Conservation (phyloP, 2,797 vertebrate genomes). For the Xiphorhynchus erythropygius region DNA sequence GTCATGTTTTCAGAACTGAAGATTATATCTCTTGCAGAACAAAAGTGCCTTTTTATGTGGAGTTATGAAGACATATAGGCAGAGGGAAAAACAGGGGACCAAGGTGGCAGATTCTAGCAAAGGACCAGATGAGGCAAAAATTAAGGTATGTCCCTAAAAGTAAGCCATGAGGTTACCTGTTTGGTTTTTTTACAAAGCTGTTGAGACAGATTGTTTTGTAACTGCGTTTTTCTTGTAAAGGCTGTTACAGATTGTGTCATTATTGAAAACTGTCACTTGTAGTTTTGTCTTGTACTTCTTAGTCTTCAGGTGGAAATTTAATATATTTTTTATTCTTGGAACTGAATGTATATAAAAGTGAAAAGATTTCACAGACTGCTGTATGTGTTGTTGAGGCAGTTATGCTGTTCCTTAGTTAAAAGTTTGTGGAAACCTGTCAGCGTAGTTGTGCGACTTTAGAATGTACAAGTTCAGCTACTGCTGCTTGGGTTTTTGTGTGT, state of each 20-base stretch:
- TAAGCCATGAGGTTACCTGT: fast-evolving
- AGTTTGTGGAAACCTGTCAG: background rate
- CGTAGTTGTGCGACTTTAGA: background rate
- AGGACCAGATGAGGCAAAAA: slow-evolving; percentile 96
- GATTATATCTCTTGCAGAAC: slow-evolving; percentile 81
- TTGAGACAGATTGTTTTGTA: background rate
- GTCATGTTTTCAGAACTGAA: slow-evolving; percentile 10
- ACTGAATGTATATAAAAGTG: background rate
- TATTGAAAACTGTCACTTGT: background rate
- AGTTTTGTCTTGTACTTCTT: background rate
- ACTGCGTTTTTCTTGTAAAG: background rate
- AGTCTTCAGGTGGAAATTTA: background rate
- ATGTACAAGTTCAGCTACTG: background rate
- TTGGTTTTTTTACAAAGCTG: background rate
- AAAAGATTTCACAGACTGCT: background rate
- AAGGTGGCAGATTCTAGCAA: slow-evolving; percentile 94
- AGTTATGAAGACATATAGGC: slow-evolving; percentile 98
- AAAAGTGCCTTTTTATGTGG: slow-evolving; percentile 99
- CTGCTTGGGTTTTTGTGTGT: background rate
- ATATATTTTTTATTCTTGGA: background rate
- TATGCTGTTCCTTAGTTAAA: background rate
- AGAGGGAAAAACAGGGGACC: slow-evolving; percentile 97
- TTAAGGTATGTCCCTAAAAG: slow-evolving; percentile 82
- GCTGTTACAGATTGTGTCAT: background rate
- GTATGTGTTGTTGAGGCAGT: background rate